A percentile compares a stretch with the other conserved stretches of the same genome.
phyloP scores from a whole-genome alignment of 2,797 vertebrate genomes.

The Argyrosomus regius region DNA sequence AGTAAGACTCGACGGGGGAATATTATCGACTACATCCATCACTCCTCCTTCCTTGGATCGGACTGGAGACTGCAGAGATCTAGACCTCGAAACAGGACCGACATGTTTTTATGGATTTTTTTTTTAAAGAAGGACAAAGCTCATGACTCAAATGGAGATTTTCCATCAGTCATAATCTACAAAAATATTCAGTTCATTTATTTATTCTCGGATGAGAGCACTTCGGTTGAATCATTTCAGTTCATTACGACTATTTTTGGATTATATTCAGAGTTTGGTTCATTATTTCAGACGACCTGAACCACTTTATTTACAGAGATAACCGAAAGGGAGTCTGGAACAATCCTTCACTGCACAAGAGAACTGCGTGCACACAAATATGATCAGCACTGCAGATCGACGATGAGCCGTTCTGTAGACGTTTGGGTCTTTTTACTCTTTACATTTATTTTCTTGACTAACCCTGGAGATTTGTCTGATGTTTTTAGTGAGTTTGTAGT shows the following conservation, averaged over 20 bases:
- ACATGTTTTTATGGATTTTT: neutral
- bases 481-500: too few species aligned
- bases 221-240: neutral
- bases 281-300: too few species aligned
- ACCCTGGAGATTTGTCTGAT: neutral
- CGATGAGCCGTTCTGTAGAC: neutral
- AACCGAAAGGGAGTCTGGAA: neutral
- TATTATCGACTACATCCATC: slow-evolving; percentile 43
- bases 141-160: neutral
- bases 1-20: slow-evolving; percentile 25
- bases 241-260: neutral
- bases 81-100: neutral
- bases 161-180: too few species aligned
- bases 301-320: neutral
- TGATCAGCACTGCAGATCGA: neutral
- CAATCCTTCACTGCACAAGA: neutral
- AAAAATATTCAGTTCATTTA: neutral
- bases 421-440: neutral
- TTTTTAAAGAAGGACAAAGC: too few species aligned
- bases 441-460: neutral
- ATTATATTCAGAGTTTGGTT: neutral
- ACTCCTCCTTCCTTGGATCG: slow-evolving; percentile 14
- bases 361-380: neutral
- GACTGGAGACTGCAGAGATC: slow-evolving; percentile 1
- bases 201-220: neutral